These are phyloP conservation scores for Phaethon lepturus DNA, from an alignment of 2,113 vertebrate genomes.

Conservation along the genomic window DNA sequence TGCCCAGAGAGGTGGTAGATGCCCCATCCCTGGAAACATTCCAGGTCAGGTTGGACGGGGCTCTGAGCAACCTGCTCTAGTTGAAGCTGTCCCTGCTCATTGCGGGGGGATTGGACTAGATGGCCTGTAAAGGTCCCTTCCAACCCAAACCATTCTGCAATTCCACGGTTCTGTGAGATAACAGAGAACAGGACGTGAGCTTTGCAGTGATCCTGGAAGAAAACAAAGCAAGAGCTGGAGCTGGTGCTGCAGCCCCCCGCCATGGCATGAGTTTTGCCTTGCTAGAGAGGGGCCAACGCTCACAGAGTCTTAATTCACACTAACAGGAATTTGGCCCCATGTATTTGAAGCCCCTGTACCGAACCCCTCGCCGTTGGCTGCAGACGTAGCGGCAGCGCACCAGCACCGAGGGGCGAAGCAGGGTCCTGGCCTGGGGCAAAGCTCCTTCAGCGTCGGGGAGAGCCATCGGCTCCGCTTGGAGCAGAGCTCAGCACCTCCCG, in stretches of 20 bases:
- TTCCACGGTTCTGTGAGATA: neutral
- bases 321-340: neutral
- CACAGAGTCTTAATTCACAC: neutral
- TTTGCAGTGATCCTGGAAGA: neutral
- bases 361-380: neutral
- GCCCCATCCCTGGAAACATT: no score
- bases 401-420: neutral
- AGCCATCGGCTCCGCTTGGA: rapidly evolving
- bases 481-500: neutral
- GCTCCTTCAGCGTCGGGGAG: neutral
- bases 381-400: neutral
- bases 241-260: neutral
- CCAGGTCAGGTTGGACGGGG: no score
- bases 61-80: no score
- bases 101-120: no score
- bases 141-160: no score
- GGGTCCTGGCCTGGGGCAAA: neutral
- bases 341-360: neutral
- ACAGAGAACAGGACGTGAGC: neutral
- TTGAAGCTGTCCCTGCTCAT: no score
- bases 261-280: neutral
- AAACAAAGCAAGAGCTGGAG: neutral
- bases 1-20: no score
- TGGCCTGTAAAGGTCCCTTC: no score
- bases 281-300: neutral